These are phyloP conservation scores for Anolis sagrei DNA, from an alignment of 2,113 vertebrate genomes.

Conservation along the genomic window DNA sequence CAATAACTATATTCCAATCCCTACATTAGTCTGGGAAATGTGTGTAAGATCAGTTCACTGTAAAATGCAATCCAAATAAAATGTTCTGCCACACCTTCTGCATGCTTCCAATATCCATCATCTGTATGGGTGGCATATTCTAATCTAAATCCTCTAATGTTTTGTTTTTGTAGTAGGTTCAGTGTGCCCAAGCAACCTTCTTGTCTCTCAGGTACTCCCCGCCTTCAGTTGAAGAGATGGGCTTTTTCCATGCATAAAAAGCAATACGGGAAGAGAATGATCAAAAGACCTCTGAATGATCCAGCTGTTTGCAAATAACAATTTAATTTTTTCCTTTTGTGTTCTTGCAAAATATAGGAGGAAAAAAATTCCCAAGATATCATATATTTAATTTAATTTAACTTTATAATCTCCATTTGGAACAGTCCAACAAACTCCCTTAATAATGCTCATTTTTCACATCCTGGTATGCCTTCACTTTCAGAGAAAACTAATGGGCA, in stretches of 20 bases:
- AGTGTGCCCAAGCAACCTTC: not conserved
- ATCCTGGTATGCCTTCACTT: slow-evolving; percentile 54
- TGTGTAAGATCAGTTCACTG: not conserved
- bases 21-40: not conserved
- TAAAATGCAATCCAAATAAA: not conserved
- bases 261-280: not conserved
- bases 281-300: not conserved
- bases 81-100: not conserved
- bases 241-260: not conserved
- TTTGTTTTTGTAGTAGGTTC: not conserved
- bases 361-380: slow-evolving; percentile 56
- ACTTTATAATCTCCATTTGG: slow-evolving; percentile 59
- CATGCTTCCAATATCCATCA: not conserved
- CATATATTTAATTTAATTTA: slow-evolving; percentile 61
- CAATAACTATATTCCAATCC: not conserved
- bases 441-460: slow-evolving; percentile 67
- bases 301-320: slow-evolving; percentile 17
- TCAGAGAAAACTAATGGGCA: slow-evolving; percentile 71
- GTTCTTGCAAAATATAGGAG: slow-evolving; percentile 5
- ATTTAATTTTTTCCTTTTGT: slow-evolving; percentile 3
- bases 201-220: not conserved
- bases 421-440: slow-evolving; percentile 43
- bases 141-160: not conserved
- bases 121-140: not conserved
- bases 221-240: not conserved